Evolutionary conservation across 2,113 vertebrate genomes (phyloP), one percentile per base, ranked within the genome.

Genomic region (Sylvia atricapilla): DNA sequence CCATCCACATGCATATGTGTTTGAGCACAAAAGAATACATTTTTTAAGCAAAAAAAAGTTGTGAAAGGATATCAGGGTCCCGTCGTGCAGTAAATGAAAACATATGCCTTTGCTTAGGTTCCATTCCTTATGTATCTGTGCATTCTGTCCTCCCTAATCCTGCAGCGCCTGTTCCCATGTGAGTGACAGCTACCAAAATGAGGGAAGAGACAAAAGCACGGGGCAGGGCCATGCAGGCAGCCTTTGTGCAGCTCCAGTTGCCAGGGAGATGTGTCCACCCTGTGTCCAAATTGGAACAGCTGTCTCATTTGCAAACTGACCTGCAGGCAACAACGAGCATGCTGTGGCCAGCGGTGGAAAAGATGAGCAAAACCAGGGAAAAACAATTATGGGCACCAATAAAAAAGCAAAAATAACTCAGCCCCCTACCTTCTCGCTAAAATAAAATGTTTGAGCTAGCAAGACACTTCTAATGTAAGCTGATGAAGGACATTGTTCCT

Each of bases 301-400:
- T 93, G 84, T 49, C 66, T 78, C 41, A 13, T 87, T 84, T 93
- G 89, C 53, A 97, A 87, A 62, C 56, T 60, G 87, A 89, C 89
- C 93, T 41, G 58, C 84, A n/a, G 94, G 94, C 83, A 88, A 16
- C 84, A 52, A 33, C 0, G 1, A 86, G 21, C 79, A 63, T 39
- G 63, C 85, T 93, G 89, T 18, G 75, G 30, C 56, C 49, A 41
- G 22, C 18, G 33, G 79, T 55, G 86, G 58, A 74, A 87, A 73
- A 80, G 56, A 83, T 9, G 13, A 49, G 43, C 14, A 87, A 56
- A 86, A 46, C 15, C 9, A 44, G 12, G n/a, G 27, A 62, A 86
- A 95, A 84, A 43, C 27, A 30, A 80, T 66, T 90, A 74, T 2
- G 43, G 55, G 31, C 13, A 56, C 63, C 49, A 73, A 60, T 76